A percentile compares a stretch with the other conserved stretches of the same genome.
These are phyloP conservation scores for Hippocampus mohnikei DNA, from an alignment of 2,113 vertebrate genomes.

Conservation along the genomic window DNA sequence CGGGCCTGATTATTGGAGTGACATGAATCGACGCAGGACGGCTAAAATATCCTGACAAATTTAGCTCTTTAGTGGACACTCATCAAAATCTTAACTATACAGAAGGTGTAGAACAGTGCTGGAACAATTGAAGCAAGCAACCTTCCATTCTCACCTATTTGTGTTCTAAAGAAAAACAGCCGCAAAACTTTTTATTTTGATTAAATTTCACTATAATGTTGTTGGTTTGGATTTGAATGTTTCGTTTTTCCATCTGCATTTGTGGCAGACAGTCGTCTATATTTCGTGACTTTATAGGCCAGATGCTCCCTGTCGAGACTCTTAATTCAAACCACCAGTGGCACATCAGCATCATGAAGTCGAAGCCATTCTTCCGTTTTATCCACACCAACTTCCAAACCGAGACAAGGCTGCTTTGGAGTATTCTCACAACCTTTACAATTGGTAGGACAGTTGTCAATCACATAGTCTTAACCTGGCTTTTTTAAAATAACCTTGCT, in stretches of 20 bases:
- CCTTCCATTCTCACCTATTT: background rate
- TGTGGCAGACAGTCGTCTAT: background rate
- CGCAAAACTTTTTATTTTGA: background rate
- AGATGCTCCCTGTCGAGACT: conserved; percentile 24
- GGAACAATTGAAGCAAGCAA: no score
- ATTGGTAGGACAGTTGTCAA: background rate
- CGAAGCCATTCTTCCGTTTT: background rate
- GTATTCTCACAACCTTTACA: background rate
- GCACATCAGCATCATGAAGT: background rate
- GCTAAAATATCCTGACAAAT: background rate
- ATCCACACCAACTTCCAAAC: background rate
- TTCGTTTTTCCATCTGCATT: background rate
- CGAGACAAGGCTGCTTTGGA: background rate
- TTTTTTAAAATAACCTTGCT: background rate
- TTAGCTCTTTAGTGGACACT: background rate
- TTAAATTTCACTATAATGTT: background rate
- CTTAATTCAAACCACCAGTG: conserved; percentile 20
- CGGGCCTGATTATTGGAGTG: background rate
- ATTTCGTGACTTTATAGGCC: background rate
- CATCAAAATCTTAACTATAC: background rate
- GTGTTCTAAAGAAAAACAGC: no score
- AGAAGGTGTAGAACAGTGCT: background rate
- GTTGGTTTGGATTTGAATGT: background rate
- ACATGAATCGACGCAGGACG: background rate
- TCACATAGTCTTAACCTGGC: background rate